A percentile compares a stretch with the other conserved stretches of the same genome.
Conservation (phyloP, 1,140 invertebrate genomes). For the Epicauta chinensis region DNA sequence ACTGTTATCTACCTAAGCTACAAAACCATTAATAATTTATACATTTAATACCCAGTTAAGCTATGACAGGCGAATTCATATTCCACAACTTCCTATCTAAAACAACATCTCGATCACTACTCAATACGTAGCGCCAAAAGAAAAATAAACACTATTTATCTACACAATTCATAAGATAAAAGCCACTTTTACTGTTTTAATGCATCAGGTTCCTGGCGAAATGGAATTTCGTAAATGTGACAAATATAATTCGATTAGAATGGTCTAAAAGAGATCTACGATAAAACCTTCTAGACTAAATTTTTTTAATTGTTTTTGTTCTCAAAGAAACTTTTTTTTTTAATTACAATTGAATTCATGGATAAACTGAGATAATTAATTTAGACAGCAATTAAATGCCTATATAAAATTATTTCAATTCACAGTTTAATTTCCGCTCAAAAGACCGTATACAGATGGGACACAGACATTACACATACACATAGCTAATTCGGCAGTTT, state of each 20-base stretch:
- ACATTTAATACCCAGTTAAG: conserved; percentile 28
- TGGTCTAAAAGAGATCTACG: background rate
- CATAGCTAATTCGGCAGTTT: conserved; percentile 21
- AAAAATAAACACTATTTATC: too few species aligned
- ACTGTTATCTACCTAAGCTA: conserved; percentile 38
- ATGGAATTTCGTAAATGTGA: too few species aligned
- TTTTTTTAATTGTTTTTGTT: conserved; percentile 13
- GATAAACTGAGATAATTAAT: conserved; percentile 24
- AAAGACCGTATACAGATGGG: conserved; percentile 10
- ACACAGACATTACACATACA: conserved; percentile 14
- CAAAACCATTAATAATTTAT: conserved; percentile 37
- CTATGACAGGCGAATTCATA: too few species aligned
- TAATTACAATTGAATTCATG: conserved; percentile 25
- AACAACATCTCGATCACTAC: too few species aligned
- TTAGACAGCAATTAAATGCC: conserved; percentile 25
- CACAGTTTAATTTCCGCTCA: conserved; percentile 24
- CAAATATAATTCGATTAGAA: too few species aligned
- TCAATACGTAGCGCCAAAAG: too few species aligned
- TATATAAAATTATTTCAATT: conserved; percentile 33
- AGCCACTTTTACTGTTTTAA: too few species aligned
- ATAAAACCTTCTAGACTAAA: conserved; percentile 11
- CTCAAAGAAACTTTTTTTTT: conserved; percentile 17
- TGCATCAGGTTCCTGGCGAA: too few species aligned
- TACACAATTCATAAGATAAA: too few species aligned
- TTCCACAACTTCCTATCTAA: too few species aligned